Base-by-base conservation (phyloP, 2,888 invertebrate genomes). In the Stomorhina lunata region DNA sequence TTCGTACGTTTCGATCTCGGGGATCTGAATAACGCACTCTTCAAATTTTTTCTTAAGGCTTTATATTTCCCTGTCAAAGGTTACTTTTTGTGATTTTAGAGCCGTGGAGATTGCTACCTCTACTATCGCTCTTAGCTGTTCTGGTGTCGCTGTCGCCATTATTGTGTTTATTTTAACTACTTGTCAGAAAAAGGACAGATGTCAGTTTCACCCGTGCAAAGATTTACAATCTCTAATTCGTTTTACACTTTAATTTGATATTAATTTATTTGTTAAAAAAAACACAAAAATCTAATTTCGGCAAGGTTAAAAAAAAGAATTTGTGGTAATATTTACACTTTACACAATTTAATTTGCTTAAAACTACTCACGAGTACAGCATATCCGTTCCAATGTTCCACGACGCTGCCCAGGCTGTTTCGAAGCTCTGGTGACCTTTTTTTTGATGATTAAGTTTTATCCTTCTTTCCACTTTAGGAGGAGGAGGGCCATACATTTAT, bases 391-490 rank as follows among this genome's bases (percentile, higher is more conserved):
- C n/a, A n/a, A 27, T 53, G 53, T 53, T 27, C 53, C 7, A 27
- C 53, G n/a, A n/a, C 27, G 53, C 53, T 53, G 29, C 12, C 27
- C 53, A 53, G 53, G 53, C 53, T 53, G 27, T 29, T 53, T 53
- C 53, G 27, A 53, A 53, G 27, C 53, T 4, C 53, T 29, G 53
- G 53, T 53, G 20, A 20, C 17, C 20, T 20, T 48, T 20, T 10
- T 20, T 48, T 4, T 12, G 9, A 9, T 10, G 2, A 3, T 37
- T 37, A 37, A 37, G 12, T 12, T 37, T 34, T 34, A 34, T 34
- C 12, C 2, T n/a, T n/a, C n/a, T n/a, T n/a, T n/a, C n/a, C n/a
- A n/a, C n/a, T n/a, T n/a, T n/a, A n/a, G n/a, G n/a, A n/a, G n/a
- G n/a, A n/a, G n/a, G n/a, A n/a, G n/a, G n/a, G n/a, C n/a, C n/a